Base-by-base conservation (phyloP, 1,140 invertebrate genomes). In the Heliconius himera region DNA sequence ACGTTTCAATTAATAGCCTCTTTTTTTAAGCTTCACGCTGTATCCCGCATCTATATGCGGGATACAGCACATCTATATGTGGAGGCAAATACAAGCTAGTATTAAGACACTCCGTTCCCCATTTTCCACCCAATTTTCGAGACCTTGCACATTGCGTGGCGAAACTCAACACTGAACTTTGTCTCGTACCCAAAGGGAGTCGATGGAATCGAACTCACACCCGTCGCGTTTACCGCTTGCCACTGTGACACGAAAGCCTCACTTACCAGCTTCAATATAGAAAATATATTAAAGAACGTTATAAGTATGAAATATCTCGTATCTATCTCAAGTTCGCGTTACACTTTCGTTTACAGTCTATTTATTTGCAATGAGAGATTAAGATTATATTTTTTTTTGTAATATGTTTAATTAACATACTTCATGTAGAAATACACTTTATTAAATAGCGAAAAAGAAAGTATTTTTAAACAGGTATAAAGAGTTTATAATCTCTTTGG, bases 311-410 rank as follows among this genome's bases (percentile, higher is more conserved):
- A 29, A n/a, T 66, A 66, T 29, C 60, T 66, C 22, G 60, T 2
- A 8, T 56, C 8, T 66, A 66, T 66, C 60, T 66, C n/a, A 29
- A 66, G 60, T 29, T 66, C 22, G 22, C 60, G 22, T 66, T 66
- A 66, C n/a, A 60, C 60, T 66, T 66, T 66, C 60, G 26, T 66
- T 66, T 66, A 66, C 60, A 66, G 60, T 66, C 60, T 66, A 66
- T 66, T 66, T 66, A 66, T 66, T 66, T 66, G 60, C 60, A 66
- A 66, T 29, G 26, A 66, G 60, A 66, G 60, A 66, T 66, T 66
- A 66, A 66, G 26, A 66, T 66, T 66, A 66, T 46, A 8, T 4
- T 5, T 26, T 66, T 66, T 66, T 66, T 56, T 22, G 54, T 56
- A 56, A 66, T 66, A 22, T 66, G 26, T 16, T 29, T 66, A 66